Evolutionary conservation across 1,140 invertebrate species (phyloP), one percentile per base, ranked within the genome.

Genomic region (Eupeodes corollae): DNA sequence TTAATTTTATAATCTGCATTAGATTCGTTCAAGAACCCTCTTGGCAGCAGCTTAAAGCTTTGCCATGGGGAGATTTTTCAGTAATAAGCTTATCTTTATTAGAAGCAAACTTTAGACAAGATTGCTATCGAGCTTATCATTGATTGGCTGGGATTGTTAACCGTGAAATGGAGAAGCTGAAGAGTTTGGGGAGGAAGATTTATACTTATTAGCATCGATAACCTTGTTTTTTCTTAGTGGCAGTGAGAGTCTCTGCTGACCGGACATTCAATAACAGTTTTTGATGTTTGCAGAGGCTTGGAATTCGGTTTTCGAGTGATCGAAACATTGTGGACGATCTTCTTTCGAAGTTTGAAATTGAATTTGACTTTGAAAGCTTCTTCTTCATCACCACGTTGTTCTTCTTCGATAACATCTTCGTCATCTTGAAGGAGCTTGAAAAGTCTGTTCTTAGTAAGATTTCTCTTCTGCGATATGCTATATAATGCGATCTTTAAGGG

Each of bases 361-460:
- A 61, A 65, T 42, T 65, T 62, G 46, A 63, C 62, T n/a, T 49
- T 26, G 12, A 35, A 10, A n/a, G 12, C 5, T 21, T 41, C 38
- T 47, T 54, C 19, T 46, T 52, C 51, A 47, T 61, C 46, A 56
- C 47, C 6, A 46, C 48, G 50, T 63, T 62, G 37, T 47, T 61
- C 50, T 19, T 8, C 33, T 35, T 12, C 18, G n/a, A 16, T 33
- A 62, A 9, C 47, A 31, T 14, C 69, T 54, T 38, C 62, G 55
- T 82, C 80, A 42, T 81, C 76, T 54, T 75, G 78, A 16, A 85
- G 56, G 2, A 85, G 58, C 57, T 78, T 78, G 50, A 82, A 84
- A 12, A 85, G 65, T 46, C 83, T 71, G 13, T 66, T 66, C 2
- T 63, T 56, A 3, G 61, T 67, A 0, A 68, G 49, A 1, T 69